Evolutionary conservation across 2,888 invertebrate genomes (phyloP).

Genomic region (Gymnocheta viridis): DNA sequence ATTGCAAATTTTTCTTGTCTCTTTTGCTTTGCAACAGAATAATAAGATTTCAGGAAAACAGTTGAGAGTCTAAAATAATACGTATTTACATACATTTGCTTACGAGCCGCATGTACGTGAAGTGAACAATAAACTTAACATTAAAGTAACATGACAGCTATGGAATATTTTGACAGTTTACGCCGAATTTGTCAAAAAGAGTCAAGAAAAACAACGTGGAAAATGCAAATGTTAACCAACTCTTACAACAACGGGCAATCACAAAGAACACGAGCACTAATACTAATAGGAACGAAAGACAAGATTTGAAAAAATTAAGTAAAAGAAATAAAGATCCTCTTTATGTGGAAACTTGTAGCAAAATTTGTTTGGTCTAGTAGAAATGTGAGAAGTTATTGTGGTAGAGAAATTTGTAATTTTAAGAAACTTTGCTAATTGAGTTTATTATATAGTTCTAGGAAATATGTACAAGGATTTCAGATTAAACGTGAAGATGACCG

Average conservation of each 20-base stretch:
- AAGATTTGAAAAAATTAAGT: not conserved
- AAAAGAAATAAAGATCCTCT: not conserved
- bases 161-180: conserved; percentile 69
- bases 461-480: not conserved
- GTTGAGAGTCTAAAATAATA: conserved; percentile 20
- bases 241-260: not conserved
- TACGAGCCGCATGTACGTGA: conserved; percentile 30
- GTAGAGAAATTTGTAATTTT: not conserved
- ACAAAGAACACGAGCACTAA: conserved; percentile 9
- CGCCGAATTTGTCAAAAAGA: conserved; percentile 66
- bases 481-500: too few relatives aligned
- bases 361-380: not conserved
- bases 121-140: conserved; percentile 56
- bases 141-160: conserved; percentile 71
- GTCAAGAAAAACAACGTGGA: conserved; percentile 7
- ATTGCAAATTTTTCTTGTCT: conserved; percentile 3
- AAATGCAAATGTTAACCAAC: conserved; percentile 38
- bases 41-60: conserved; percentile 32
- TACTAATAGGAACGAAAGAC: not conserved
- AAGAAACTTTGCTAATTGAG: not conserved
- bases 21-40: not conserved
- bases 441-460: not conserved
- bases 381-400: not conserved
- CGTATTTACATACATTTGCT: not conserved
- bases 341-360: not conserved